Base-by-base conservation (phyloP, 1,140 invertebrate species). In the Homarus americanus region DNA sequence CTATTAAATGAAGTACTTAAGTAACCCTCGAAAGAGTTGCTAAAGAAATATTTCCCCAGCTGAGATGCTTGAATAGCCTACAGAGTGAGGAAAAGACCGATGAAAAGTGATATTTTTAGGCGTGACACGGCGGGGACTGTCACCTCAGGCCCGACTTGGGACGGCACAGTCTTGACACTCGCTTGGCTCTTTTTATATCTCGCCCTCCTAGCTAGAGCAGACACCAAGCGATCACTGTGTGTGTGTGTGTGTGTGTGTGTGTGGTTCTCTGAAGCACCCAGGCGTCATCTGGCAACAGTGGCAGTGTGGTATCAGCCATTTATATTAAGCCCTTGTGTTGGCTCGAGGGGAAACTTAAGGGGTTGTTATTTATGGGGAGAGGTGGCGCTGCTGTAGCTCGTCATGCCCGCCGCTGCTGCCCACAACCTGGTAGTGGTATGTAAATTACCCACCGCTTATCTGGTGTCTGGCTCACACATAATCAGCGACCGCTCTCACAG, bases 51-150 rank as follows among this genome's bases (percentile, higher is more conserved):
- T 80, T 41, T 38, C 78, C 17, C 9, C 32, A n/a, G 36, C 4
- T 36, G 40, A 38, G 40, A 41, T 32, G 12, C 41, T 1, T 28
- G 40, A 49, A 28, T n/a, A 53, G 40, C 20, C 41, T 24, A 36
- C 9, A 28, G 85, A 24, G 85, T 79, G 85, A 79, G 85, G 49
- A 79, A 63, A 66, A 12, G 53, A 15, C 28, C 49, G 84, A 79
- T 87, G 85, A 76, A 79, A 87, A 78, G 73, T 78, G 85, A 79
- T 87, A 87, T 87, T 87, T 87, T 87, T 87, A 87, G 85, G 58
- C n/a, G 44, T 87, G 85, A 78, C 85, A 58, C 10, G 85, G n/a
- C 20, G 24, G 32, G 85, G 32, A 66, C 72, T 49, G 85, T 87
- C 85, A 87, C 49, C 32, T 24, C 20, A 28, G 34, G 36, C 28